Base-by-base conservation (phyloP, 2,797 vertebrate species). In the Myotis daubentonii region DNA sequence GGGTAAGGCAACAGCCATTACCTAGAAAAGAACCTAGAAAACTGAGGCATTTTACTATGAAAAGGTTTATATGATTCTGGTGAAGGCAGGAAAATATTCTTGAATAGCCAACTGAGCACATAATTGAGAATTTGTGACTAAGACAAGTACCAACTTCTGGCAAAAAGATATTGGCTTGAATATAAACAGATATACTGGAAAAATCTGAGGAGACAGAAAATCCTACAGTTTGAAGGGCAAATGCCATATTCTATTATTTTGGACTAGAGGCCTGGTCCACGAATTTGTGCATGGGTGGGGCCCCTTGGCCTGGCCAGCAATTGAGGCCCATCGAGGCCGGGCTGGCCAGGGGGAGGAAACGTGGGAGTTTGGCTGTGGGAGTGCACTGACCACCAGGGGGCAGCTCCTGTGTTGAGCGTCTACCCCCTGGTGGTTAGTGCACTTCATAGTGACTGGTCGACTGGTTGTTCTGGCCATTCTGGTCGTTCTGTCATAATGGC, bases 81-180 rank as follows among this genome's bases (percentile, higher is more conserved):
- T 84, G 36, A 94, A 91, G 66, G 16, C 23, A 84, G 49, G 87
- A 72, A 71, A 4, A 53, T 87, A 65, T 87, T 75, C 25, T 94
- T 92, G 0, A 15, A 55, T 36, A 95, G 9, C n/a, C 78, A 78
- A 78, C 44, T 78, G 6, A 93, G n/a, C 20, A 96, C 12, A 36
- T 82, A 68, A 91, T 13, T 88, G 20, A 79, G 23, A 88, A 57
- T 80, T 76, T 78, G 51, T 87, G 60, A 91, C 71, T 85, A 44
- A 92, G 53, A 84, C 16, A 91, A 88, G 65, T 71, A 71, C 28
- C 41, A 79, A 44, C n/a, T 53, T 92, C 47, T 90, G 49, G 30
- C 47, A 96, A 55, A 92, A 85, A 87, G 38, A 85, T 60, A 62
- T 85, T 72, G 6, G 53, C 57, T 94, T 92, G 36, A 90, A 85